Evolutionary conservation across 2,888 invertebrate species (phyloP).

Genomic region (Leistus spinibarbis): DNA sequence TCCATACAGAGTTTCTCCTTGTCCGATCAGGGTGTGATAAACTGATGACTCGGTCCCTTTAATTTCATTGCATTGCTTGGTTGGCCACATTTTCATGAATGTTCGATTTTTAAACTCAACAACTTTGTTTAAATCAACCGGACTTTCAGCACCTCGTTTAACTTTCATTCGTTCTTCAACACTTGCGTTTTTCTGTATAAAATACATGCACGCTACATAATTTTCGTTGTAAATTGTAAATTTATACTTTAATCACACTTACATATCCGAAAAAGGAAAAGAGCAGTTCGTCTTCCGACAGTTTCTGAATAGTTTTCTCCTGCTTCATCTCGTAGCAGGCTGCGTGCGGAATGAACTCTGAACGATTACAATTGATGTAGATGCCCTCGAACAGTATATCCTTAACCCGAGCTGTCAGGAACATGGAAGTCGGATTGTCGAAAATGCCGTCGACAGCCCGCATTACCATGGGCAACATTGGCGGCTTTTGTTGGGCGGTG

Average conservation of each 20-base stretch:
- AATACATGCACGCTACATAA: neutral
- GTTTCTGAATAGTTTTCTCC: slow-evolving; percentile 22
- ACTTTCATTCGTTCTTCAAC: slow-evolving; percentile 33
- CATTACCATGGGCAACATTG: slow-evolving; percentile 24
- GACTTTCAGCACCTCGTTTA: slow-evolving; percentile 29
- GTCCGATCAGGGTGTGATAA: slow-evolving; percentile 25
- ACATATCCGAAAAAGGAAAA: slow-evolving; percentile 36
- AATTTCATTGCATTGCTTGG: slow-evolving; percentile 24
- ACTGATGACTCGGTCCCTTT: slow-evolving; percentile 34
- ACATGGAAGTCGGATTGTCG: slow-evolving; percentile 34
- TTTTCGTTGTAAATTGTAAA: neutral
- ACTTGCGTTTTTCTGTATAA: slow-evolving; percentile 35
- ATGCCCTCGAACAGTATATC: slow-evolving; percentile 35
- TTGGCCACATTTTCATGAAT: slow-evolving; percentile 26
- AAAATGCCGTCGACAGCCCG: slow-evolving; percentile 33
- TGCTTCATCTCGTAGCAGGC: slow-evolving; percentile 31
- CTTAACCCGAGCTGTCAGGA: slow-evolving; percentile 20
- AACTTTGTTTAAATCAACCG: slow-evolving; percentile 32
- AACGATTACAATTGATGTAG: slow-evolving; percentile 26
- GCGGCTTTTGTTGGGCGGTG: slow-evolving; percentile 23
- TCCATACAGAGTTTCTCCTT: slow-evolving; percentile 20
- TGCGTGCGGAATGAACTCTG: slow-evolving; percentile 32
- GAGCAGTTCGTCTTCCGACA: slow-evolving; percentile 11
- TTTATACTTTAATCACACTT: slow-evolving; percentile 13
- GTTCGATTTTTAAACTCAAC: slow-evolving; percentile 27